Evolutionary conservation across 1,140 invertebrate species (phyloP), one percentile per base, ranked within the genome.

Genomic region (Nomia melanderi): DNA sequence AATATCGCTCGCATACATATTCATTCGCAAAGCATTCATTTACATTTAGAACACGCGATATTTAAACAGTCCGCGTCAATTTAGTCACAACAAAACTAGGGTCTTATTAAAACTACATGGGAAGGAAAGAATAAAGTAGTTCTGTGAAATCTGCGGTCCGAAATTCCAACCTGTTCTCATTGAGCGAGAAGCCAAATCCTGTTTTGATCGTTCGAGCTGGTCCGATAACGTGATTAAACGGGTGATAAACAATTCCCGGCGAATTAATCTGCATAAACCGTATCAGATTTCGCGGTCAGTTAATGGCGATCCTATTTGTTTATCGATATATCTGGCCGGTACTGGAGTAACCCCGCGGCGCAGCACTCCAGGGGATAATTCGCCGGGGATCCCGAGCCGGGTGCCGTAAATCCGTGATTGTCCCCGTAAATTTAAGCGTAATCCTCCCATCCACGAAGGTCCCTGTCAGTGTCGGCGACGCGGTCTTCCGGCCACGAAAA

Each of bases 361-460:
- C 27, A 27, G 12, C 36, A 44, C 20, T 41, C 29, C 8, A 17
- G 47, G 33, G 53, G 59, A 77, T 77, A 66, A 81, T 82, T 69
- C 27, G 54, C 41, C 12, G 17, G 11, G 67, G 72, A 71, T 80
- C 59, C 62, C 41, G 4, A n/a, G 20, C 25, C 62, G 39, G 33
- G 12, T 53, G 29, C 14, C 44, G 53, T 65, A 50, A 71, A 76
- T 82, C 44, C 53, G 7, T 17, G 39, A 82, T 67, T 77, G 66
- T 66, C 53, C 60, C 23, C 47, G 57, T 77, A 81, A 81, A 81
- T 82, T 54, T 72, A 17, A 33, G 0, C 29, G 57, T 29, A 65
- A 80, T 80, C 54, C 29, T n/a, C 14, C 17, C 12, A 53, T 47
- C 6, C 36, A 1, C 20, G 12, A 7, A 12, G 39, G 39, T 14